phyloP scores from a whole-genome alignment of 2,113 vertebrate species.

The Sphaerodactylus townsendi region DNA sequence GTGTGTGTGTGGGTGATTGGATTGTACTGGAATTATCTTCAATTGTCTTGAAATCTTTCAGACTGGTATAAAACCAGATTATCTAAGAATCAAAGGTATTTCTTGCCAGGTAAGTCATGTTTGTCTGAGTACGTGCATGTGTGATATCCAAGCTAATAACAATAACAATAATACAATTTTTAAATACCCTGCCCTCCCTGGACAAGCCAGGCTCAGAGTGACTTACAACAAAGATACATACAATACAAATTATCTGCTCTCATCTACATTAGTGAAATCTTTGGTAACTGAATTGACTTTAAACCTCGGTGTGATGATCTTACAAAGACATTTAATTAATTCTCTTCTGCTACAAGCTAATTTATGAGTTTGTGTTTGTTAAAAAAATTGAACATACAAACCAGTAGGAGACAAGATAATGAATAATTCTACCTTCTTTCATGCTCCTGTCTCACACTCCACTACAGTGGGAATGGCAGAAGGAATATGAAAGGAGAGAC shows the following conservation, averaged over 20 bases:
- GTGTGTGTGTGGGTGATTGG: too few species aligned
- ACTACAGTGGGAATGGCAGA: conserved; percentile 57
- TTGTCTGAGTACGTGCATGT: not conserved
- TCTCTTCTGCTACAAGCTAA: conserved; percentile 81
- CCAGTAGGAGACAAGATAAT: conserved; percentile 78
- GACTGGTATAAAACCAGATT: not conserved
- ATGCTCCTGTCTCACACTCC: conserved; percentile 60
- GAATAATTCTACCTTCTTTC: conserved; percentile 75
- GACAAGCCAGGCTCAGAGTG: too few species aligned
- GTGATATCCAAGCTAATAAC: conserved; percentile 22
- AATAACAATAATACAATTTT: too few species aligned
- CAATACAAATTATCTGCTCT: conserved; percentile 51
- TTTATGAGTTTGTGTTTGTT: conserved; percentile 78
- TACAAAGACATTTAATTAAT: conserved; percentile 79
- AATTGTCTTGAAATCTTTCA: not conserved
- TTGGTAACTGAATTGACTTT: conserved; percentile 75
- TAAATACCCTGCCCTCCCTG: too few species aligned
- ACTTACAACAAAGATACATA: too few species aligned
- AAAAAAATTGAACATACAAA: conserved; percentile 74
- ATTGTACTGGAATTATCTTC: not conserved
- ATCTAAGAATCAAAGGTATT: not conserved
- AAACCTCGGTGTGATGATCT: conserved; percentile 76
- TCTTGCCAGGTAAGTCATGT: not conserved
- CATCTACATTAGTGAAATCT: conserved; percentile 66
- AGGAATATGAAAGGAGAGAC: conserved; percentile 67